Evolutionary conservation across 2,113 vertebrate species (phyloP).

Genomic region (Camelus dromedarius): DNA sequence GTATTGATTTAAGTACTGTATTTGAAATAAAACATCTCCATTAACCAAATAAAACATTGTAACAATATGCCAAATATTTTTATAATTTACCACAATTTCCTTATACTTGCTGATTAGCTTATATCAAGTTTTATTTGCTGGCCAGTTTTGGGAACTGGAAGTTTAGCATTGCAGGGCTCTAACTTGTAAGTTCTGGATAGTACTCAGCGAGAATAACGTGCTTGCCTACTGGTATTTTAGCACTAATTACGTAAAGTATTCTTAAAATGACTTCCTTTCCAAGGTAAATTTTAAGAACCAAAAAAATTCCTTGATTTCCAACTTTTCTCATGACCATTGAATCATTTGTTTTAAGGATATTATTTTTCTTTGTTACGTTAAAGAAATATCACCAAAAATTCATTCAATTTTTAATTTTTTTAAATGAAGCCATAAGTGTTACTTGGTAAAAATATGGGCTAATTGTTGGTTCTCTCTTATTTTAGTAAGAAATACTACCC

Average conservation of each 20-base stretch:
- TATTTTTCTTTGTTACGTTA: neutral
- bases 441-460: neutral
- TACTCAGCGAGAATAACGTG: conserved; percentile 48
- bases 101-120: conserved; percentile 76
- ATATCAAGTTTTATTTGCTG: conserved; percentile 74
- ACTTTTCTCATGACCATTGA: neutral
- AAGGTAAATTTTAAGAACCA: neutral
- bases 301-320: neutral
- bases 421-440: neutral
- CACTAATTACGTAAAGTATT: neutral
- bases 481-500: neutral
- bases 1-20: conserved; percentile 77
- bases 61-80: conserved; percentile 72
- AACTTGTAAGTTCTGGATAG: neutral
- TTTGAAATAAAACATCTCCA: conserved; percentile 76
- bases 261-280: neutral
- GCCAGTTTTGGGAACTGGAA: conserved; percentile 45
- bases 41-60: conserved; percentile 65
- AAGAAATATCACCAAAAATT: neutral
- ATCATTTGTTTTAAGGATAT: neutral
- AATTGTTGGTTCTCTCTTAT: neutral
- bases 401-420: neutral
- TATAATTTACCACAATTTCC: conserved; percentile 78
- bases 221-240: neutral
- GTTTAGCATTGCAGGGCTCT: conserved; percentile 39